Conservation (phyloP, 2,888 invertebrate species). For the Frankliniella intonsa region DNA sequence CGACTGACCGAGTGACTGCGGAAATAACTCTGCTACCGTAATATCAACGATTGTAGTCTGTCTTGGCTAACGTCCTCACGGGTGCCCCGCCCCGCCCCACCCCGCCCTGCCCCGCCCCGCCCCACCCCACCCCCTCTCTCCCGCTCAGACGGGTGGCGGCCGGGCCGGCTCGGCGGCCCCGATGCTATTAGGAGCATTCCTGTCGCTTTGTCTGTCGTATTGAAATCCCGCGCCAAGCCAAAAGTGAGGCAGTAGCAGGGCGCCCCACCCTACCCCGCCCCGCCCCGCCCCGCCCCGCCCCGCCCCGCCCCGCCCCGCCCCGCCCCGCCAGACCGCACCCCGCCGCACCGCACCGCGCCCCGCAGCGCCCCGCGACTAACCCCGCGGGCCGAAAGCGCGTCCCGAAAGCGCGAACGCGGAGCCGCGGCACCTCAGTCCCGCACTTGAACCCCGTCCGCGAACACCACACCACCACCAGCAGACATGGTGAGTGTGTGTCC, state of each 20-base stretch:
- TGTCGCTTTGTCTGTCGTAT: constrained; percentile 15
- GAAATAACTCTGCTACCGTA: constrained; percentile 12
- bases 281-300: too few species aligned
- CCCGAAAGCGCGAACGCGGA: neutral
- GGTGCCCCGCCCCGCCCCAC: neutral
- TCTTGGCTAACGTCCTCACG: constrained; percentile 19
- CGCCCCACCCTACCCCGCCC: too few species aligned
- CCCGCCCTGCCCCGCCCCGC: neutral
- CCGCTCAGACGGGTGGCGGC: neutral
- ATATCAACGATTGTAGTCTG: constrained; percentile 12
- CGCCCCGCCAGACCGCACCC: too few species aligned
- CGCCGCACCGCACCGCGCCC: too few species aligned
- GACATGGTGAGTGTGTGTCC: constrained; percentile 2
- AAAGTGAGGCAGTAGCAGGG: neutral
- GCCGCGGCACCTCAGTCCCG: neutral
- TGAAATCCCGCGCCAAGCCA: neutral
- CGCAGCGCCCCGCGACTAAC: too few species aligned
- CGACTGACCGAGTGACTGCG: constrained; percentile 19
- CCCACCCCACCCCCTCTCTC: neutral
- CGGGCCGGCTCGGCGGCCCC: neutral
- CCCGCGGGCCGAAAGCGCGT: too few species aligned
- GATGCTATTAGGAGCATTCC: constrained; percentile 22
- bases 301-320: too few species aligned
- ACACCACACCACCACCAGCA: neutral
- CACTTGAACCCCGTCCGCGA: neutral